These are phyloP conservation scores for Ameiurus melas DNA, from an alignment of 2,113 vertebrate species.

Conservation along the genomic window DNA sequence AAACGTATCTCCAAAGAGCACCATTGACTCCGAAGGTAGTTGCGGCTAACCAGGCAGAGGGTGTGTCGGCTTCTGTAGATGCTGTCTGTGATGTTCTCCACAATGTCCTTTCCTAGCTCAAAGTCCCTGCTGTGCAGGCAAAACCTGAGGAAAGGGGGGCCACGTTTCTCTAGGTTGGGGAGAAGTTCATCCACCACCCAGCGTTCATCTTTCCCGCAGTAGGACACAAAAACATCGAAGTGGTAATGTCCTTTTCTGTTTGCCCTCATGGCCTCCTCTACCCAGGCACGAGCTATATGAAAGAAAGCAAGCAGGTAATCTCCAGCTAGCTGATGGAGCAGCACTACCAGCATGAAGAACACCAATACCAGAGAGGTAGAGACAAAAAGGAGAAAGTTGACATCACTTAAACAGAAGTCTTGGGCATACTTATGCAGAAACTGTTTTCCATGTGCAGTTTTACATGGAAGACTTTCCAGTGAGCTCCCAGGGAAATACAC, in stretches of 20 bases:
- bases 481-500: too few species aligned
- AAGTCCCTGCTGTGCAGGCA: conserved; percentile 45
- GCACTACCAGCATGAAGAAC: conserved; percentile 29
- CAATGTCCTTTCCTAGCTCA: conserved; percentile 39
- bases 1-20: conserved; percentile 59
- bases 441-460: too few species aligned
- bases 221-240: conserved; percentile 59
- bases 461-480: too few species aligned
- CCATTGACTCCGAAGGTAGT: conserved; percentile 54
- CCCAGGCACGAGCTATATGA: conserved; percentile 37
- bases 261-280: conserved; percentile 24
- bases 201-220: conserved; percentile 49
- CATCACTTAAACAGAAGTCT: conserved; percentile 11
- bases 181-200: conserved; percentile 54
- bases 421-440: neutral
- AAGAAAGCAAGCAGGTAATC: conserved; percentile 36
- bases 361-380: conserved; percentile 13
- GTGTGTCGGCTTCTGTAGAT: conserved; percentile 72
- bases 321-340: conserved; percentile 37
- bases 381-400: conserved; percentile 19
- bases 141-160: conserved; percentile 30
- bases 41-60: conserved; percentile 68
- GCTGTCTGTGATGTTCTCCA: conserved; percentile 54
- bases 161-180: conserved; percentile 50
- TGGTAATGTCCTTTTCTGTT: conserved; percentile 17